Percentiles rank a stretch among this genome's conserved stretches.
Conservation (phyloP, 2,797 vertebrate species). For the Peromyscus attwateri region DNA sequence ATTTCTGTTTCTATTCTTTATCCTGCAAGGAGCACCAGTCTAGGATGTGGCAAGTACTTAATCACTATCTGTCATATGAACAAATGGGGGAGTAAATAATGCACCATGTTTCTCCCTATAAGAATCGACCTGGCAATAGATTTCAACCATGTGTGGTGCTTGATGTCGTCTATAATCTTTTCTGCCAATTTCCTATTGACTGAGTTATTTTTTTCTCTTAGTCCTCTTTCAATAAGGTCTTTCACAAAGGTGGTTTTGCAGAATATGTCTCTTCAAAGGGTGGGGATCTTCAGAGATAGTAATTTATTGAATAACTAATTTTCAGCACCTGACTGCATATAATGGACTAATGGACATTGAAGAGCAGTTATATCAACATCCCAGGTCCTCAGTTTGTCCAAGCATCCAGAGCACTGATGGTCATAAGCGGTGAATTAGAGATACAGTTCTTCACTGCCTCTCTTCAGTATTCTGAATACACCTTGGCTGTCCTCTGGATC, state of each 20-base stretch:
- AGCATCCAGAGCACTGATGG: slow-evolving; percentile 11
- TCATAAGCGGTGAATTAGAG: slow-evolving; percentile 54
- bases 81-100: neutral
- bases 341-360: neutral
- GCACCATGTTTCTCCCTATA: neutral
- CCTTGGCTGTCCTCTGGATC: slow-evolving; percentile 59
- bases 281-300: slow-evolving; percentile 16
- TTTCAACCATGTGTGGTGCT: neutral
- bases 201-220: neutral
- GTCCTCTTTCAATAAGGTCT: neutral
- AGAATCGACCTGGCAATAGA: neutral
- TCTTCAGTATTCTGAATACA: slow-evolving; percentile 71
- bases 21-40: neutral
- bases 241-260: slow-evolving; percentile 38
- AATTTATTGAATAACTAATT: slow-evolving; percentile 58
- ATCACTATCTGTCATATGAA: neutral
- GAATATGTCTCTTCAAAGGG: neutral
- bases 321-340: neutral
- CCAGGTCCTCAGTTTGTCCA: slow-evolving; percentile 37
- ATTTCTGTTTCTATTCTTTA: slow-evolving; percentile 7
- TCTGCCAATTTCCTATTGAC: slow-evolving; percentile 1
- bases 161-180: neutral
- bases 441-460: slow-evolving; percentile 30
- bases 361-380: slow-evolving; percentile 5
- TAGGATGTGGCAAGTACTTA: neutral